These are phyloP conservation scores for Gambelia wislizenii DNA, from an alignment of 2,797 vertebrate species.

Conservation along the genomic window DNA sequence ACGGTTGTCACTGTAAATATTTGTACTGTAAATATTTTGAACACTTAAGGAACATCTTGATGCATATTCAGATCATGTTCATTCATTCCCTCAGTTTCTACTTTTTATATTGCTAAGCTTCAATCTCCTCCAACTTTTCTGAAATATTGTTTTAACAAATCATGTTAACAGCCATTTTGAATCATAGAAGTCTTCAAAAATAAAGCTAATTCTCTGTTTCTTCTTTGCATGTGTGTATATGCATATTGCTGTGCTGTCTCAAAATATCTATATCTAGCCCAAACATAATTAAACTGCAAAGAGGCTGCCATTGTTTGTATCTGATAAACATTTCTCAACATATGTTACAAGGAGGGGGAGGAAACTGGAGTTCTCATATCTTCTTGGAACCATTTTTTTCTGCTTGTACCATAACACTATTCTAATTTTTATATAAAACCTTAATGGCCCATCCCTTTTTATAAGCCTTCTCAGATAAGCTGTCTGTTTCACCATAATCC, in stretches of 20 bases:
- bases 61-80: conserved; percentile 33
- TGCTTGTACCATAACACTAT: conserved; percentile 32
- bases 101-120: conserved; percentile 11
- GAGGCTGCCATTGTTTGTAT: conserved; percentile 19
- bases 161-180: not conserved
- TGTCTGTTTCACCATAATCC: conserved; percentile 33
- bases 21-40: conserved; percentile 64
- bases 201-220: not conserved
- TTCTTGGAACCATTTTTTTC: conserved; percentile 46
- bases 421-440: not conserved
- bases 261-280: not conserved
- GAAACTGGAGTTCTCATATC: not conserved
- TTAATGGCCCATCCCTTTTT: conserved; percentile 38
- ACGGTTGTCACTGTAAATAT: conserved; percentile 63
- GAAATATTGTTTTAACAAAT: conserved; percentile 23
- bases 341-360: conserved; percentile 13
- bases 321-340: conserved; percentile 49
- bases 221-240: not conserved
- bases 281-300: conserved; percentile 9
- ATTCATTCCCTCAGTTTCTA: not conserved
- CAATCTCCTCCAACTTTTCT: not conserved
- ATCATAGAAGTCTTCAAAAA: conserved; percentile 34
- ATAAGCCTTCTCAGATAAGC: conserved; percentile 52
- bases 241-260: not conserved
- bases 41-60: conserved; percentile 60